phyloP scores from a whole-genome alignment of 1,140 invertebrate species.

The Cotesia chilonis region DNA sequence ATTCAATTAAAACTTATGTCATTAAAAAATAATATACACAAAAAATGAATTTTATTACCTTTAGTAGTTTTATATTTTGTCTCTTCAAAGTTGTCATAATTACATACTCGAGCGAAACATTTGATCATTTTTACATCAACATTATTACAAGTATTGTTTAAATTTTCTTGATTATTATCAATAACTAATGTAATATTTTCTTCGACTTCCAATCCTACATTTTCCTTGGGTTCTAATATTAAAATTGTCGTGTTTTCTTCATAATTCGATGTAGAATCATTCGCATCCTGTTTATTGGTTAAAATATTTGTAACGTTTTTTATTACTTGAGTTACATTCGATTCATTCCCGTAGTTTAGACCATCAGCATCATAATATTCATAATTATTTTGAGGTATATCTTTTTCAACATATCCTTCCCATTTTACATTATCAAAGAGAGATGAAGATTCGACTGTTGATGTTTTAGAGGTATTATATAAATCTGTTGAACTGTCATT shows the following conservation, averaged over 20 bases:
- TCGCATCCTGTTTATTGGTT: not conserved
- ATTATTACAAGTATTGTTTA: not conserved
- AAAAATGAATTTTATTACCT: not conserved
- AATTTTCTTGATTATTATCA: not conserved
- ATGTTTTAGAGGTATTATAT: not conserved
- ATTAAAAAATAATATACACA: not conserved
- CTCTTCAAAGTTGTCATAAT: slow-evolving; percentile 16
- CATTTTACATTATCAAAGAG: slow-evolving; percentile 20
- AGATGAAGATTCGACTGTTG: not conserved
- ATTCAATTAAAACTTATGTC: slow-evolving; percentile 4
- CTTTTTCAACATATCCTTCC: slow-evolving; percentile 35
- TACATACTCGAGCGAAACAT: slow-evolving; percentile 52
- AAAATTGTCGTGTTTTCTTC: not conserved
- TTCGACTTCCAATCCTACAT: too few species aligned
- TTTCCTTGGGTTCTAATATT: not conserved
- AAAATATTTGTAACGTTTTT: not conserved
- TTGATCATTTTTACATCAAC: slow-evolving; percentile 17
- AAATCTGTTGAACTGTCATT: slow-evolving; percentile 15
- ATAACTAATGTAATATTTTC: too few species aligned
- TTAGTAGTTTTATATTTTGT: slow-evolving; percentile 16
- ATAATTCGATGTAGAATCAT: not conserved
- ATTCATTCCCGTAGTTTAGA: slow-evolving; percentile 24
- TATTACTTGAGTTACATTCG: not conserved
- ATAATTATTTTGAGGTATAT: slow-evolving; percentile 46
- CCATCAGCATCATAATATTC: slow-evolving; percentile 41